A percentile compares a stretch with the other conserved stretches of the same genome.
These are phyloP conservation scores for Callitettix versicolor DNA, from an alignment of 1,140 invertebrate genomes.

Conservation along the genomic window DNA sequence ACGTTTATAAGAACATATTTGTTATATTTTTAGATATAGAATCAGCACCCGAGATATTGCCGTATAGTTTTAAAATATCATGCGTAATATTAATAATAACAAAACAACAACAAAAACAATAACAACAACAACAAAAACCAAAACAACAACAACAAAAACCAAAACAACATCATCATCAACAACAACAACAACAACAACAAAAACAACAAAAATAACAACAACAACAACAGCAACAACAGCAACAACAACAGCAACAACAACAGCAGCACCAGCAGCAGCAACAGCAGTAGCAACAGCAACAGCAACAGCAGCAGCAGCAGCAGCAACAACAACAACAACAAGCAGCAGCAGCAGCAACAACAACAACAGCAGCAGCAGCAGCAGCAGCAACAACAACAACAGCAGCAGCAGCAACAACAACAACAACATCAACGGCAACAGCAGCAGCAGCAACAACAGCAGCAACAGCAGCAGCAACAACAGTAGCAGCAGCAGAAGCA, in stretches of 20 bases:
- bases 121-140: too few species aligned
- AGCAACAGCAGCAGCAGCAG: not conserved
- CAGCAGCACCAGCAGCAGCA: not conserved
- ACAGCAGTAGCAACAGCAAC: not conserved
- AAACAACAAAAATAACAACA: too few species aligned
- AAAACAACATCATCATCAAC: not conserved
- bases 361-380: not conserved
- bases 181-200: too few species aligned
- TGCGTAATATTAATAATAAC: too few species aligned
- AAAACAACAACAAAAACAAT: too few species aligned
- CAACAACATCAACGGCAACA: not conserved
- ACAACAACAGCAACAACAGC: too few species aligned
- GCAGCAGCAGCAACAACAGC: not conserved
- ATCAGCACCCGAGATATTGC: not conserved
- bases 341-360: not conserved
- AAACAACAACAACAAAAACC: too few species aligned
- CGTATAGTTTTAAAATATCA: too few species aligned
- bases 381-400: not conserved
- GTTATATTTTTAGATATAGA: not conserved
- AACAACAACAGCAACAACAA: not conserved
- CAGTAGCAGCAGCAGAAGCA: constrained; percentile 1
- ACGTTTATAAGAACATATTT: too few species aligned
- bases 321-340: not conserved
- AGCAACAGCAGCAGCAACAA: not conserved
- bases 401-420: not conserved